These are phyloP conservation scores for Drosophila multiciliata DNA, from an alignment of 2,888 invertebrate genomes.

Conservation along the genomic window DNA sequence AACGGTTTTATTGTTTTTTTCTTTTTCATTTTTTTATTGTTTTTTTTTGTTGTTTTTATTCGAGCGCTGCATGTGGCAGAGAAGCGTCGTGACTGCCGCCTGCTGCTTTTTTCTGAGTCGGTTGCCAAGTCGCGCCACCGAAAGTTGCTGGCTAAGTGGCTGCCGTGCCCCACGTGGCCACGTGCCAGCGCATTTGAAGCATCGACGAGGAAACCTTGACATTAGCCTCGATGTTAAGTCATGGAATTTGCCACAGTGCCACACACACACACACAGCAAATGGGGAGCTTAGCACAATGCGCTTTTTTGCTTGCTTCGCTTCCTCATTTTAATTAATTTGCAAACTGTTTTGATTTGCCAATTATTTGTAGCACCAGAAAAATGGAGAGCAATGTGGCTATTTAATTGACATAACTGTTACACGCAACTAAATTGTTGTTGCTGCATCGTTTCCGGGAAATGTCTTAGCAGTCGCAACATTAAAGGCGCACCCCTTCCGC, in stretches of 20 bases:
- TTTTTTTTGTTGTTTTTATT: conserved; percentile 56
- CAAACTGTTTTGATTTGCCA: conserved; percentile 23
- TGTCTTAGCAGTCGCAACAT: conserved; percentile 36
- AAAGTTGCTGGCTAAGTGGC: conserved; percentile 22
- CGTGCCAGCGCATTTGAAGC: conserved; percentile 64
- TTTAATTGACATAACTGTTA: conserved; percentile 54
- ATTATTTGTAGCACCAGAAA: conserved; percentile 8
- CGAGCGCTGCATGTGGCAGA: conserved; percentile 54
- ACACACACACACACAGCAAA: conserved; percentile 12
- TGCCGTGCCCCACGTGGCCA: conserved; percentile 45
- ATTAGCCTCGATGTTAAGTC: conserved; percentile 54
- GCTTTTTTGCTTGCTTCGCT: background rate
- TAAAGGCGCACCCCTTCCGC: background rate
- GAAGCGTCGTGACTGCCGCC: conserved; percentile 14
- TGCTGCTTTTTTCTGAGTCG: conserved; percentile 24
- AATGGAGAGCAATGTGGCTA: conserved; percentile 1
- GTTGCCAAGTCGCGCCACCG: conserved; percentile 12
- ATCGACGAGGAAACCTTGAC: conserved; percentile 77
- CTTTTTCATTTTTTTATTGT: background rate
- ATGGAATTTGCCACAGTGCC: conserved; percentile 8
- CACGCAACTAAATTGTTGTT: conserved; percentile 45
- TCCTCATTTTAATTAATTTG: conserved; percentile 35
- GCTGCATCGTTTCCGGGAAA: conserved; percentile 48
- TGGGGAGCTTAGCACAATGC: conserved; percentile 36
- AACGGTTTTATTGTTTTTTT: background rate